These are phyloP conservation scores for Gallinago media DNA, from an alignment of 2,113 vertebrate genomes.

Conservation along the genomic window DNA sequence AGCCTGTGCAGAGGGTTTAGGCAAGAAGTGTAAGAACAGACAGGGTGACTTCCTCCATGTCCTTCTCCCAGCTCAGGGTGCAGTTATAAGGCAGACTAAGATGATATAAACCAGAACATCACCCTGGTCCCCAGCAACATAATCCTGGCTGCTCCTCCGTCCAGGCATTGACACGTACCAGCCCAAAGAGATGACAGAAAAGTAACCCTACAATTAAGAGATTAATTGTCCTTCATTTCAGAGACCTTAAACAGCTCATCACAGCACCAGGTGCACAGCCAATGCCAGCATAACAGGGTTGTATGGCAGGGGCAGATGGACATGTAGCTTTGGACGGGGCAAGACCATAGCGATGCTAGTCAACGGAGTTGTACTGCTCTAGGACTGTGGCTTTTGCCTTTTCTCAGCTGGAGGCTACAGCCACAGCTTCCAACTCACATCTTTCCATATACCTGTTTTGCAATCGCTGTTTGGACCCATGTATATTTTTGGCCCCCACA, in stretches of 20 bases:
- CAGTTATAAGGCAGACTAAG: not conserved
- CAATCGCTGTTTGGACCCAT: not conserved
- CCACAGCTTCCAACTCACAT: not conserved
- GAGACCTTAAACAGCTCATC: not conserved
- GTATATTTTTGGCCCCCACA: not conserved
- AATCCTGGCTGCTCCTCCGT: not conserved
- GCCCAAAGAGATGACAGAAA: not conserved
- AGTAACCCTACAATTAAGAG: not conserved
- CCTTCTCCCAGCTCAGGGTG: not conserved
- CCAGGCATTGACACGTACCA: accelerated
- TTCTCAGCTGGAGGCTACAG: not conserved
- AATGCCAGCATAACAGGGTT: not conserved
- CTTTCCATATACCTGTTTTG: not conserved
- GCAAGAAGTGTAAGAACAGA: not conserved
- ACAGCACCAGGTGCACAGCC: not conserved
- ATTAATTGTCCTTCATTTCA: not conserved
- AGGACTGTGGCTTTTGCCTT: not conserved
- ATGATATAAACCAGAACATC: not conserved
- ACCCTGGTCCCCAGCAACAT: not conserved
- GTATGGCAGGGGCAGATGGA: not conserved
- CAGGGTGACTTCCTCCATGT: not conserved
- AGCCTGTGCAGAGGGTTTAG: not conserved
- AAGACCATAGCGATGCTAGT: not conserved
- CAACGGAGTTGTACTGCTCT: not conserved
- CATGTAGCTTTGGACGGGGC: not conserved